Evolutionary conservation across 2,797 vertebrate genomes (phyloP).

Genomic region (Gambelia wislizenii): DNA sequence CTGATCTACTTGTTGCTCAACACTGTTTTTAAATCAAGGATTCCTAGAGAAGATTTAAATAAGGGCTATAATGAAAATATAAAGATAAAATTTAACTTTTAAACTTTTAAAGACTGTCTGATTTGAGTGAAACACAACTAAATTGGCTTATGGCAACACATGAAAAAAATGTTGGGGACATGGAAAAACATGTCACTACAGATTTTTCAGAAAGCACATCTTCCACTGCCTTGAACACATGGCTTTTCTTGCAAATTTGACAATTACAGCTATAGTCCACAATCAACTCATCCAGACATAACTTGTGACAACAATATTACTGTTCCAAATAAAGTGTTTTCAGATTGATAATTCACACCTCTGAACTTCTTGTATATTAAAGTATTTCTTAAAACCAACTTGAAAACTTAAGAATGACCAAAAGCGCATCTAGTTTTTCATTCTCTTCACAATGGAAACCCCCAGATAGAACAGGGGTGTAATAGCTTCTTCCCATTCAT

Average conservation of each 20-base stretch:
- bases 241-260: constrained; percentile 45
- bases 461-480: no score
- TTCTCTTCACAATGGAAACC: no score
- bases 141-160: constrained; percentile 28
- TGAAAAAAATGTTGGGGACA: constrained; percentile 43
- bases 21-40: not conserved
- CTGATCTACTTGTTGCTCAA: not conserved
- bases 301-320: not conserved
- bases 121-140: constrained; percentile 50
- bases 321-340: not conserved
- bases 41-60: constrained; percentile 12
- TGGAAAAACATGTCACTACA: constrained; percentile 61
- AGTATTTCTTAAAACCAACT: constrained; percentile 11
- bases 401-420: not conserved
- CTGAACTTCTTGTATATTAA: constrained; percentile 1
- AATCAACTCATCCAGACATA: not conserved
- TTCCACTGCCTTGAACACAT: not conserved
- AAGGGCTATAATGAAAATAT: constrained; percentile 28
- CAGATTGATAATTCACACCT: not conserved
- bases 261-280: constrained; percentile 40
- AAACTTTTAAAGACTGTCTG: constrained; percentile 45
- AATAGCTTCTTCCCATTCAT: no score
- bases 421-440: not conserved
- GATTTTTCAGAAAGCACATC: constrained; percentile 53
- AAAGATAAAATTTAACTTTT: not conserved